Evolutionary conservation across 2,888 invertebrate genomes (phyloP), one percentile per base, ranked within the genome.

Genomic region (Dinocampus coccinellae): DNA sequence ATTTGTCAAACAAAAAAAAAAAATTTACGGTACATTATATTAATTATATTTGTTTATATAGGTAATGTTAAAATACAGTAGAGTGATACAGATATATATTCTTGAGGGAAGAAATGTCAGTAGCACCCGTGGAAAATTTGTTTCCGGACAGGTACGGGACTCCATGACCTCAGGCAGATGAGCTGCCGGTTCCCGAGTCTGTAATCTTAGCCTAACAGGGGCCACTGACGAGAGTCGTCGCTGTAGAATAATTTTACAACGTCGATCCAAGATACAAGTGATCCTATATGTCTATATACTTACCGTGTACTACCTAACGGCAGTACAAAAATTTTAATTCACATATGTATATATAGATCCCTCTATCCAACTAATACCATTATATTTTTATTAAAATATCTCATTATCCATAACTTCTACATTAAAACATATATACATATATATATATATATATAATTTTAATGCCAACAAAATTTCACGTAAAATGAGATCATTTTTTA

Each of bases 131-230:
- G 79, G 82, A 80, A 82, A 82, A 83, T 83, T 77, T 78, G 79
- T 84, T 84, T 84, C 83, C 82, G 79, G 79, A 78, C 82, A 81
- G 80, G 83, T 83, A 83, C 80, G 78, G 67, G 83, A 80, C 83
- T 82, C 73, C 76, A 70, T 81, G 83, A 84, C 83, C 83, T 73
- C 74, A 53, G 75, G 78, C 80, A 83, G 83, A 84, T 84, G 83
- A 84, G 83, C 77, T 82, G 80, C 80, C 74, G 80, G 47, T 47
- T 77, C 80, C 81, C 81, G 81, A 78, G 47, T 79, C 82, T 83
- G 81, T 84, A 84, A 84, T 84, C 80, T 81, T 76, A 47, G 73
- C 52, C 73, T 72, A 78, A 75, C 76, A 73, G 74, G 73, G 76
- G 66, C 76, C 71, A 76, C 63, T 69, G 64, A 47, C 47, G 16